Evolutionary conservation across 2,113 vertebrate species (phyloP), one percentile per base, ranked within the genome.

Genomic region (Oreochromis tanganicae): DNA sequence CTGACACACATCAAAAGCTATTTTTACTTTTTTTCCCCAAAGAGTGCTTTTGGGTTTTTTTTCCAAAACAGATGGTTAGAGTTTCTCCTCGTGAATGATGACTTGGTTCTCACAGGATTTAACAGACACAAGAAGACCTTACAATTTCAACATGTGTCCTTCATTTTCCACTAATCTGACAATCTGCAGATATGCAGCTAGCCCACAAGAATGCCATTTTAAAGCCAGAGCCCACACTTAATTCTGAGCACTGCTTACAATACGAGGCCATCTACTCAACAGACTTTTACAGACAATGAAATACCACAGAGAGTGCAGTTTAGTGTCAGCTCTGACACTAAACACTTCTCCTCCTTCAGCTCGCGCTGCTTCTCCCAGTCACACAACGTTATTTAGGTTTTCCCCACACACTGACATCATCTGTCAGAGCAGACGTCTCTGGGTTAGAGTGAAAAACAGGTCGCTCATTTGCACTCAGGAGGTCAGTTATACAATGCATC

Each of bases 401-500:
- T 79, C 84, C 80, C 8, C 46, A 19, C 38, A 36, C 5, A 7
- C 57, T 82, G 87, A 75, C 79, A 81, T 84, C 38, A 52, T 19
- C 50, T 32, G 24, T 85, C 81, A 46, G 16, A 4, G 66, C 9
- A 55, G 52, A 91, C 16, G 66, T 4, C 59, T 75, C 4, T n/a
- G 61, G 57, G 38, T 63, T 85, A 32, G 46, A 78, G 34, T 54
- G 29, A 43, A 36, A 87, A 84, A 84, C 52, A 34, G 48, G 14
- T 66, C 78, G 3, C 83, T 92, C 57, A 21, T 91, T 92, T 88
- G 84, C 66, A 80, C 71, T 86, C 9, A n/a, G 71, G 54, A 90
- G 92, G 91, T 89, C 88, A 82, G 87, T 92, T 86, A 89, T 75
- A 90, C 91, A 92, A 91, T 50, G 36, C 52, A 10, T 7, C 27